These are phyloP conservation scores for Malurus elegans DNA, from an alignment of 2,113 vertebrate genomes.

Conservation along the genomic window DNA sequence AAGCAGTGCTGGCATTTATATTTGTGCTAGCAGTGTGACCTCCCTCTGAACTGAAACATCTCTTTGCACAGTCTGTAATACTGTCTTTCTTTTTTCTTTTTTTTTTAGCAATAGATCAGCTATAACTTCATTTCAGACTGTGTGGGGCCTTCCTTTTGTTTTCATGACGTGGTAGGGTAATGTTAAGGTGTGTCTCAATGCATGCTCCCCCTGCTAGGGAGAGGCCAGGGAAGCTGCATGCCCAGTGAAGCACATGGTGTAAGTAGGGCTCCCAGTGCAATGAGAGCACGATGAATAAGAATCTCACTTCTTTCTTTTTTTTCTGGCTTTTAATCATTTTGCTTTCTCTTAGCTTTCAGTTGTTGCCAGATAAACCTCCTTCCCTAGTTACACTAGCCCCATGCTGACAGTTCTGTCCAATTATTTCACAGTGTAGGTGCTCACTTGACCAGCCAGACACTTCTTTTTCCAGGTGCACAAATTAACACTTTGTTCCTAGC, in stretches of 20 bases:
- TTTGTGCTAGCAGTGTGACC: neutral
- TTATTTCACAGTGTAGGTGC: neutral
- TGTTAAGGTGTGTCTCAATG: neutral
- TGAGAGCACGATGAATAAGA: neutral
- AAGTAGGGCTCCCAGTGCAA: neutral
- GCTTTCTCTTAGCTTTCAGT: neutral
- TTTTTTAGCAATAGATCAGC: neutral
- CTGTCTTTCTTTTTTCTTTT: too few relatives aligned
- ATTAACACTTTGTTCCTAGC: neutral
- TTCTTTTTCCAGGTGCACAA: neutral
- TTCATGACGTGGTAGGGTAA: neutral
- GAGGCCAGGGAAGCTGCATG: neutral
- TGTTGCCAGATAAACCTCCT: neutral
- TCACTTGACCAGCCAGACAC: neutral
- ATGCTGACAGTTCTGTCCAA: neutral
- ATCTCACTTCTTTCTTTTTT: neutral
- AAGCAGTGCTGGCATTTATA: neutral
- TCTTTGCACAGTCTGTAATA: neutral
- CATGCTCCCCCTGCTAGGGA: neutral
- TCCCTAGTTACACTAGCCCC: neutral
- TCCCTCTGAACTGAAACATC: neutral
- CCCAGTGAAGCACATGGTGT: neutral
- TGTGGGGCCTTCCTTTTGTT: neutral
- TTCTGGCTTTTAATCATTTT: neutral
- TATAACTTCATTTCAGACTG: neutral